Base-by-base conservation (phyloP, 2,113 vertebrate genomes). In the Pelecanoides urinatrix region DNA sequence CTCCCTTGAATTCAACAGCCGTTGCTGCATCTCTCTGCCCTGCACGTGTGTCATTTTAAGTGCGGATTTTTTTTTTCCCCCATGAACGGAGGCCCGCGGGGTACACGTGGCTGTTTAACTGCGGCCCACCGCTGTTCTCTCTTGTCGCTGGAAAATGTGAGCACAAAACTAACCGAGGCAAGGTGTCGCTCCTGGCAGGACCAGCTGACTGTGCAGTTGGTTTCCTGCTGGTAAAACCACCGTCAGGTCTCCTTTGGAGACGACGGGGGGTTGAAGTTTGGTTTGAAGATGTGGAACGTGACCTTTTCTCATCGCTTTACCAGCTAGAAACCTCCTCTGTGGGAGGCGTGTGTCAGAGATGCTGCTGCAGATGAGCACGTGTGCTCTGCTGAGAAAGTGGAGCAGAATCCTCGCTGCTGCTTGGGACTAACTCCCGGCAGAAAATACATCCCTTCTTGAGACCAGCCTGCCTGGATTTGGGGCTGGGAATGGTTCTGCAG, bases 71-170 rank as follows among this genome's bases (percentile, higher is more conserved):
- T 20, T 2, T 13, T 18, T 26, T 16, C 11, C 7, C 11, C 44
- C 65, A 1, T 12, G 53, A 67, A 4, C 2, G 0, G 59, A 13
- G 32, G 29, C 58, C 53, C 2, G 2, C 6, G 6, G 47, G 36
- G 67, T 23, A 25, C 20, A 3, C 0, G 5, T 17, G 74, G 21
- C n/a, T 50, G 52, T 42, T 61, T 29, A 16, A 17, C 42, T 8
- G n/a, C 1, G 12, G 6, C 73, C 44, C 15, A 17, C 59, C 2
- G 13, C 76, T 36, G 40, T 36, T 40, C 22, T 16, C 55, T 77
- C 32, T 68, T 22, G 25, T 74, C 74, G 21, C 62, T 2, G 49
- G 74, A 79, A 86, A 78, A 90, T 0, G 3, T 21, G 36, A 85
- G 20, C 55, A 17, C 45, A 11, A 30, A 23, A 8, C 45, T 5